phyloP scores from a whole-genome alignment of 2,888 invertebrate species.

The Cosmia trapezina region DNA sequence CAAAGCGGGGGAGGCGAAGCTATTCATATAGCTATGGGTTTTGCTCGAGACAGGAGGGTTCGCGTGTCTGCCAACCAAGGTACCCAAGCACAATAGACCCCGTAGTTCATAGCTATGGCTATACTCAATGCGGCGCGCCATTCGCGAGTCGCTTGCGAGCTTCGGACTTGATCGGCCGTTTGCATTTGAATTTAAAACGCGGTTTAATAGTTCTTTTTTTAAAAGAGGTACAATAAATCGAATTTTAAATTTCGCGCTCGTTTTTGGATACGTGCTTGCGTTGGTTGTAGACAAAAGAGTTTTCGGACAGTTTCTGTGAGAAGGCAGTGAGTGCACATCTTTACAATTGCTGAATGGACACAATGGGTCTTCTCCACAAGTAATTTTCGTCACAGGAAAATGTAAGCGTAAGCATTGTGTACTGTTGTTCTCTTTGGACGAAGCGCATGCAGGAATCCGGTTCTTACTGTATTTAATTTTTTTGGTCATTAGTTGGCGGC shows the following conservation, averaged over 20 bases:
- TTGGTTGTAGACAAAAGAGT: conserved; percentile 60
- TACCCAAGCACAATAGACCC: conserved; percentile 82
- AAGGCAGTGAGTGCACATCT: conserved; percentile 75
- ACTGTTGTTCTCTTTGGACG: conserved; percentile 71
- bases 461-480: conserved; percentile 38
- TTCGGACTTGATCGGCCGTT: conserved; percentile 87
- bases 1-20: conserved; percentile 70
- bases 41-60: conserved; percentile 79
- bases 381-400: conserved; percentile 86
- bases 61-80: conserved; percentile 84
- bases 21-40: conserved; percentile 74
- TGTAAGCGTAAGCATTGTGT: conserved; percentile 87
- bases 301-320: conserved; percentile 70
- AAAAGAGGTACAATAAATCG: conserved; percentile 46
- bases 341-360: conserved; percentile 79
- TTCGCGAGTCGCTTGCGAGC: conserved; percentile 87
- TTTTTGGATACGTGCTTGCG: conserved; percentile 18
- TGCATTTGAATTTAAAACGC: conserved; percentile 78
- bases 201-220: conserved; percentile 62
- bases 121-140: conserved; percentile 75
- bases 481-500: conserved; percentile 19
- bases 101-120: conserved; percentile 81
- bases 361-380: conserved; percentile 82
- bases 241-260: conserved; percentile 51
- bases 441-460: conserved; percentile 47